Evolutionary conservation across 1,140 invertebrate genomes (phyloP).

Genomic region (Euschistus heros): DNA sequence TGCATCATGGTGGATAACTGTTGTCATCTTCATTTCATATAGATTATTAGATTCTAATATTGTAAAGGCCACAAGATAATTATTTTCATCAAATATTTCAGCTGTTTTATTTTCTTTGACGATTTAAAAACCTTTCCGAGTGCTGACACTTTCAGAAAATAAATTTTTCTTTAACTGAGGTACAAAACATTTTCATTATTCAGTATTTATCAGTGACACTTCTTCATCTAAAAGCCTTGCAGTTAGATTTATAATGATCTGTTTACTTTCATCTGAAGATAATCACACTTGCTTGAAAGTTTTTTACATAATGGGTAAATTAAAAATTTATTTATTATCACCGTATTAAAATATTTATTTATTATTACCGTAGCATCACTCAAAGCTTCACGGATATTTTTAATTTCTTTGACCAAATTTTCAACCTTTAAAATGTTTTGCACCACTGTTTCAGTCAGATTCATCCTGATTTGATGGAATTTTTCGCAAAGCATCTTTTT

Average conservation of each 20-base stretch:
- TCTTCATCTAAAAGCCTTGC: not conserved
- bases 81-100: not conserved
- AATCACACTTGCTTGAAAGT: not conserved
- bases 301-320: not conserved
- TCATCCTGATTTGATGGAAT: not conserved
- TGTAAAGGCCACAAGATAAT: not conserved
- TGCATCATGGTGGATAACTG: not conserved
- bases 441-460: not conserved
- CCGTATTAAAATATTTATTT: too few species aligned
- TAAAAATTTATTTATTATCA: too few species aligned
- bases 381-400: too few species aligned
- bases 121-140: not conserved
- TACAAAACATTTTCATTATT: too few species aligned
- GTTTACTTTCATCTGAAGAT: not conserved
- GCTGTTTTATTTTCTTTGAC: not conserved
- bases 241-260: not conserved
- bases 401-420: not conserved
- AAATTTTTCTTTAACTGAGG: not conserved
- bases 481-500: not conserved
- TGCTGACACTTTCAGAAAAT: not conserved
- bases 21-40: not conserved
- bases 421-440: not conserved
- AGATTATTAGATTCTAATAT: not conserved
- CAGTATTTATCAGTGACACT: not conserved
- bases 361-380: not conserved